A percentile compares a stretch with the other conserved stretches of the same genome.
phyloP scores from a whole-genome alignment of 2,888 invertebrate genomes.

The Phyto melanocephala region DNA sequence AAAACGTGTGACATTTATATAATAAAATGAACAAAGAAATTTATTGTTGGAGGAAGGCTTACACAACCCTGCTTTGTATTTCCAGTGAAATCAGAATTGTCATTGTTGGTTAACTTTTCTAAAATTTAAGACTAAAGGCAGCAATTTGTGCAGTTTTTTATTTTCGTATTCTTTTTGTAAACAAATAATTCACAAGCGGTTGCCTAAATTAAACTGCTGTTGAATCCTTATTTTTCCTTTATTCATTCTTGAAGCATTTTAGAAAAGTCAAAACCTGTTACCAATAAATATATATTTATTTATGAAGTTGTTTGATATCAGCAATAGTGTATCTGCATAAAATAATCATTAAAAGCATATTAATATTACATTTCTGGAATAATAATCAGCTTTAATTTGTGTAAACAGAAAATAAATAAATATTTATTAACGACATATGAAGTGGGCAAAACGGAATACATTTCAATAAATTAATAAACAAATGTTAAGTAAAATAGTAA shows the following conservation, averaged over 20 bases:
- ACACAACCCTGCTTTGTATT: too few species aligned
- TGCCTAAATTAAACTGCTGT: neutral
- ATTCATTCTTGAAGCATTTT: neutral
- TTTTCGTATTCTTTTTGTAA: too few species aligned
- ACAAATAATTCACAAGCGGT: neutral
- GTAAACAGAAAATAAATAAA: neutral
- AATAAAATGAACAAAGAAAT: too few species aligned
- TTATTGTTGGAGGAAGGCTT: too few species aligned
- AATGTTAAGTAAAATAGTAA: conserved; percentile 14
- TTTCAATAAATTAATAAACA: conserved; percentile 34
- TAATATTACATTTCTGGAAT: conserved; percentile 24
- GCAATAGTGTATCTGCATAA: neutral
- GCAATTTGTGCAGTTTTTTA: too few species aligned
- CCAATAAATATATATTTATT: conserved; percentile 8
- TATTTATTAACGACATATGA: neutral
- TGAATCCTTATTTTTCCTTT: conserved; percentile 1
- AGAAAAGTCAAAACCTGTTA: conserved; percentile 22
- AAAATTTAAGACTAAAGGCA: too few species aligned
- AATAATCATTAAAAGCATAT: neutral
- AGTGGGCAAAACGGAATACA: conserved; percentile 24
- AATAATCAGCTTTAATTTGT: neutral
- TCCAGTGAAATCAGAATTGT: too few species aligned
- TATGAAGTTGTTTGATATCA: conserved; percentile 1
- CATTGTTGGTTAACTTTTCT: too few species aligned
- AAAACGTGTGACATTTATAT: too few species aligned